These are phyloP conservation scores for Micromussa lordhowensis DNA, from an alignment of 92 coral and sea anemone genomes.

Conservation along the genomic window DNA sequence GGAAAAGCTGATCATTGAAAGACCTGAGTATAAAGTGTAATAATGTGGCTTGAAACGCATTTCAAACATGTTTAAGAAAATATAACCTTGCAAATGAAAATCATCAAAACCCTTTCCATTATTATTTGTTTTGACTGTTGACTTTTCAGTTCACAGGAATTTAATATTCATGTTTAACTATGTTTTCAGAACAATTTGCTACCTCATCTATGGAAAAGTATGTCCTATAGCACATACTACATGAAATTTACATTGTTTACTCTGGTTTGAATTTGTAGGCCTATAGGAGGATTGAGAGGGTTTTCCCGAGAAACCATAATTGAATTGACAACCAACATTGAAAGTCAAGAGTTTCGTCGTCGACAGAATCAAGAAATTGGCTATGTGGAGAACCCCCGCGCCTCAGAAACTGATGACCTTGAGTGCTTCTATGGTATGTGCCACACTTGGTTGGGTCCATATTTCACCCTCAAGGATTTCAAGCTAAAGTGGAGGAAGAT, in stretches of 20 bases:
- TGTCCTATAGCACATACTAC: no score
- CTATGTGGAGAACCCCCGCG: not conserved
- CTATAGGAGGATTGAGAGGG: slow-evolving; percentile 31
- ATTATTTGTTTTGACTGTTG: no score
- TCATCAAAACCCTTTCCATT: no score
- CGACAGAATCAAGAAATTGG: not conserved
- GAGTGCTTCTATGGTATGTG: slow-evolving; percentile 26
- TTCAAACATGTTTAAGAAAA: no score
- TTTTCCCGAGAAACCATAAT: slow-evolving; percentile 29
- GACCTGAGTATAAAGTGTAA: no score
- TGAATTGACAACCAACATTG: slow-evolving; percentile 46
- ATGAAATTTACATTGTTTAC: not conserved
- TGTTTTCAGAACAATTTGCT: no score
- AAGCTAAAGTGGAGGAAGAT: slow-evolving; percentile 26
- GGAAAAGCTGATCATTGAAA: no score
- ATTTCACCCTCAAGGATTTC: slow-evolving; percentile 17
- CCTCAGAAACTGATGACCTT: not conserved
- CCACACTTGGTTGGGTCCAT: slow-evolving; percentile 22
- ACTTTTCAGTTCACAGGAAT: no score
- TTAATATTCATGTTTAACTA: no score
- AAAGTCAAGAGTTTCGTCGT: slow-evolving; percentile 35
- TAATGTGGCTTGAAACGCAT: no score
- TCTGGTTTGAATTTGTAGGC: slow-evolving; percentile 9
- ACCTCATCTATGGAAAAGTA: no score
- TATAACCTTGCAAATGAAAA: no score